A percentile compares a stretch with the other conserved stretches of the same genome.
These are phyloP conservation scores for Nematostella vectensis DNA, from an alignment of 92 coral and sea anemone genomes.

Conservation along the genomic window DNA sequence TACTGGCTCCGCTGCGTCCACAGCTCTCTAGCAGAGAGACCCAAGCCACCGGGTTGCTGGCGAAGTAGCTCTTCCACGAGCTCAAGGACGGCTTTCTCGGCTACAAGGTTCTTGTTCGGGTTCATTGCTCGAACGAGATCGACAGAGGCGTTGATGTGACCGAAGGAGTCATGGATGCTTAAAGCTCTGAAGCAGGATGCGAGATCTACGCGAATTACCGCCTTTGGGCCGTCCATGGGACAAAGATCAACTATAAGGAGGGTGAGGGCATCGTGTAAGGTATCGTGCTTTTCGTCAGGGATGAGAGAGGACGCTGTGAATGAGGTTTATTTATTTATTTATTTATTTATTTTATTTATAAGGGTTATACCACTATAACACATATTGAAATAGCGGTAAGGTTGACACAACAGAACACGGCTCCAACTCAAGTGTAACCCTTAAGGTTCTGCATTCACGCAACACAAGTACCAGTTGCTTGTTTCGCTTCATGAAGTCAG, in stretches of 20 bases:
- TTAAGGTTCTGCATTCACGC: slow-evolving; percentile 24
- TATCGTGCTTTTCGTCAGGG: slow-evolving; percentile 13
- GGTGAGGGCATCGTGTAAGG: slow-evolving; percentile 26
- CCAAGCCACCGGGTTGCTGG: slow-evolving; percentile 39
- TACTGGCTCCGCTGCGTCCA: slow-evolving; percentile 5
- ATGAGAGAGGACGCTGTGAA: slow-evolving; percentile 13
- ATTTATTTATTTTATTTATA: no score
- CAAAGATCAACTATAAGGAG: not conserved
- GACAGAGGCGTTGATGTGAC: slow-evolving; percentile 13
- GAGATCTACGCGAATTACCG: slow-evolving; percentile 18
- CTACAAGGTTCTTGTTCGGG: slow-evolving; percentile 44
- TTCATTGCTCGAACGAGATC: slow-evolving; percentile 33
- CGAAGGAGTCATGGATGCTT: slow-evolving; percentile 15
- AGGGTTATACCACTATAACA: no score
- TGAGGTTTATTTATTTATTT: slow-evolving; percentile 12
- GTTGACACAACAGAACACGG: no score
- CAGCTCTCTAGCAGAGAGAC: no score
- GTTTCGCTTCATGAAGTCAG: slow-evolving; percentile 17
- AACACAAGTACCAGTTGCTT: slow-evolving; percentile 17
- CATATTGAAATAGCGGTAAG: no score
- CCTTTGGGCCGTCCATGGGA: slow-evolving; percentile 4
- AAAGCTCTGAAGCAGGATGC: slow-evolving; percentile 28
- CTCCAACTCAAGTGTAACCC: no score
- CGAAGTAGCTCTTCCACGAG: slow-evolving; percentile 32
- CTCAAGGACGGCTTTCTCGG: slow-evolving; percentile 36